Percentiles rank a stretch among this genome's conserved stretches.
These are phyloP conservation scores for Ypsolopha sequella DNA, from an alignment of 2,888 invertebrate genomes.

Conservation along the genomic window DNA sequence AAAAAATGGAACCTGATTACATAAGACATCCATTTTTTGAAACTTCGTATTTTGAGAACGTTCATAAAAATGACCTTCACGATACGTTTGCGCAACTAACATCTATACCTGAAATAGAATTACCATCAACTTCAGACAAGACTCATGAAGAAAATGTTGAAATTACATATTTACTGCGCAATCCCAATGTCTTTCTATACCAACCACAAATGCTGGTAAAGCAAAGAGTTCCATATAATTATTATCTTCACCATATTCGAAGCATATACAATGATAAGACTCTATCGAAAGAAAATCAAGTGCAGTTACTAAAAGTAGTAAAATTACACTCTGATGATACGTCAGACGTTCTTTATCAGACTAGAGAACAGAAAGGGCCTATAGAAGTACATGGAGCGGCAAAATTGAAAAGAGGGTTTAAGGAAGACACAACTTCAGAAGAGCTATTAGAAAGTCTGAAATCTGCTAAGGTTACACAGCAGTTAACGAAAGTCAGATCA, in stretches of 20 bases:
- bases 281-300: conserved; percentile 9
- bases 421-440: too few species aligned
- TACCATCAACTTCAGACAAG: conserved; percentile 1
- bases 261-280: conserved; percentile 6
- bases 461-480: too few species aligned
- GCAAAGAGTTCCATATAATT: conserved; percentile 13
- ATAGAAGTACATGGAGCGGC: conserved; percentile 10
- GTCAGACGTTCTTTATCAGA: conserved; percentile 9
- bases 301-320: conserved; percentile 12
- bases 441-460: too few species aligned
- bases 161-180: conserved; percentile 14
- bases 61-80: not conserved
- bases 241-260: conserved; percentile 10
- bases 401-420: not conserved
- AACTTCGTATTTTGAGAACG: not conserved
- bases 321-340: conserved; percentile 11
- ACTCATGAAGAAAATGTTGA: conserved; percentile 14
- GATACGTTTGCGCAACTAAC: not conserved
- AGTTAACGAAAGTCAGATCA: too few species aligned
- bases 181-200: conserved; percentile 14
- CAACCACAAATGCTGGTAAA: conserved; percentile 16
- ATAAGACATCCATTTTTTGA: too few species aligned
- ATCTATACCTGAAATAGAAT: not conserved
- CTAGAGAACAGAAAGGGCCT: conserved; percentile 3
- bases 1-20: too few species aligned